A percentile compares a stretch with the other conserved stretches of the same genome.
Conservation (phyloP, 1,140 invertebrate genomes). For the Neuroterus valhalla region DNA sequence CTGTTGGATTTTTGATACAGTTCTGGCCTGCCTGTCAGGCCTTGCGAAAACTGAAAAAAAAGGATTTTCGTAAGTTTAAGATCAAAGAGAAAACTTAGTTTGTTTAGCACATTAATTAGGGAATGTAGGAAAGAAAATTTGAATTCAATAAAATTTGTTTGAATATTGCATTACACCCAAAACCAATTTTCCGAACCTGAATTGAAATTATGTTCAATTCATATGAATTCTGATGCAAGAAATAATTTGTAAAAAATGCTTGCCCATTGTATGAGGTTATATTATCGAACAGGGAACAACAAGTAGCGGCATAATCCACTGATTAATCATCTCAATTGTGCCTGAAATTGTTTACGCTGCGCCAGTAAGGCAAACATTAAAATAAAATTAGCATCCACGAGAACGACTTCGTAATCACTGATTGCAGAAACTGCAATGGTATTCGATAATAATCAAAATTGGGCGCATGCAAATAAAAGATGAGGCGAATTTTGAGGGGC, state of each 20-base stretch:
- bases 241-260: too few relatives aligned
- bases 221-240: too few relatives aligned
- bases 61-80: slow-evolving; percentile 27
- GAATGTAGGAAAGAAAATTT: too few relatives aligned
- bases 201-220: too few relatives aligned
- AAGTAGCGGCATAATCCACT: not conserved
- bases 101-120: too few relatives aligned
- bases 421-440: not conserved
- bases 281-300: not conserved
- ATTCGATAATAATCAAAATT: not conserved
- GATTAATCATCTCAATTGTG: slow-evolving; percentile 10
- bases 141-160: too few relatives aligned
- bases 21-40: slow-evolving; percentile 72
- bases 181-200: too few relatives aligned
- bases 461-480: too few relatives aligned
- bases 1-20: slow-evolving; percentile 88
- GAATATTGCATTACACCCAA: too few relatives aligned
- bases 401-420: not conserved
- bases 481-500: too few relatives aligned
- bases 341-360: not conserved
- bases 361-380: not conserved
- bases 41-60: slow-evolving; percentile 69
- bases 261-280: too few relatives aligned
- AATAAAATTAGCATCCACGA: not conserved
- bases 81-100: too few relatives aligned